A percentile compares a stretch with the other conserved stretches of the same genome.
These are phyloP conservation scores for Cryptops parisi DNA, from an alignment of 2,888 invertebrate genomes.

Conservation along the genomic window DNA sequence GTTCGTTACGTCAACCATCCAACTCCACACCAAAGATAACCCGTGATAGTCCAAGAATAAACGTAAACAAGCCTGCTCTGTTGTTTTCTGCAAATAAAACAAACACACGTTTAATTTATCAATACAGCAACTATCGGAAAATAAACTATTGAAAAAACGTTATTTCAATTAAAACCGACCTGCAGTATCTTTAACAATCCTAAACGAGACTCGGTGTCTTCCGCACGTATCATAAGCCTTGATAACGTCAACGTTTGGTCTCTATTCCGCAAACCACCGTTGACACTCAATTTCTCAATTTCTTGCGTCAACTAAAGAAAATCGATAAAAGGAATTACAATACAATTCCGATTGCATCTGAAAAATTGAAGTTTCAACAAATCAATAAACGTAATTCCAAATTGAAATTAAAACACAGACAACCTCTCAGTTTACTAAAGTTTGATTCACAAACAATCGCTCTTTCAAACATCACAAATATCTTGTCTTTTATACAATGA, in stretches of 20 bases:
- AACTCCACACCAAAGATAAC: constrained; percentile 72
- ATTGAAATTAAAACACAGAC: no score
- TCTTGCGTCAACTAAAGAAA: constrained; percentile 57
- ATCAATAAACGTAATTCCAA: no score
- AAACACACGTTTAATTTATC: no score
- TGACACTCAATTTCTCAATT: constrained; percentile 57
- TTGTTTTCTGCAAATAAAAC: constrained; percentile 28
- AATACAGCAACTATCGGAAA: neutral
- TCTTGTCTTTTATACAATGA: no score
- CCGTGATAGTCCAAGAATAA: constrained; percentile 59
- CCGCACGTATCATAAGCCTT: constrained; percentile 82
- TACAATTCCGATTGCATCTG: no score
- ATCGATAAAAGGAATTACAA: no score
- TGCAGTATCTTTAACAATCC: constrained; percentile 62
- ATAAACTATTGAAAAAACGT: neutral
- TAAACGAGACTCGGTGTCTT: constrained; percentile 52
- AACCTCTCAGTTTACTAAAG: no score
- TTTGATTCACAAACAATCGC: no score
- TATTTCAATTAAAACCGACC: constrained; percentile 24
- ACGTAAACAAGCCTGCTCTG: constrained; percentile 32
- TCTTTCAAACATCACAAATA: no score
- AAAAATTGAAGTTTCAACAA: no score
- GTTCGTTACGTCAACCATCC: constrained; percentile 57
- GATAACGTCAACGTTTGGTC: constrained; percentile 76
- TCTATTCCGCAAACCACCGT: constrained; percentile 68